These are phyloP conservation scores for Agrilus cyanescens DNA, from an alignment of 2,888 invertebrate species.

Conservation along the genomic window DNA sequence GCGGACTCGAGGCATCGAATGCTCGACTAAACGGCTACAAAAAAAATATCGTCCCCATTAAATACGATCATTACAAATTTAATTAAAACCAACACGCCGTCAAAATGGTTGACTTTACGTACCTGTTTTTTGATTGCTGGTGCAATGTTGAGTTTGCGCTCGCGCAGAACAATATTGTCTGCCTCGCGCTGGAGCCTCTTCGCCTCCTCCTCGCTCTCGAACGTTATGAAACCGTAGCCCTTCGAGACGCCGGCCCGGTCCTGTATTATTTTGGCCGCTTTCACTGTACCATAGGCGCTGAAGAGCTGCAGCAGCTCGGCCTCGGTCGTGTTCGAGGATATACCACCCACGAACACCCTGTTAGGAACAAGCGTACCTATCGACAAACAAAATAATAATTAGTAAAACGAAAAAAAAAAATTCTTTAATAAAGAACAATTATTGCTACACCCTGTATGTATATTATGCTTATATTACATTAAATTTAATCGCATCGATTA, in stretches of 20 bases:
- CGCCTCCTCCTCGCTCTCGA: conserved; percentile 80
- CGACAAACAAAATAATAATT: too few species aligned
- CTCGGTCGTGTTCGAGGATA: conserved; percentile 86
- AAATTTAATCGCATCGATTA: too few species aligned
- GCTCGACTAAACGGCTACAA: conserved; percentile 38
- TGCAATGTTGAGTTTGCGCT: conserved; percentile 74
- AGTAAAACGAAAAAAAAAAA: too few species aligned
- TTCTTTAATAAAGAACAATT: too few species aligned
- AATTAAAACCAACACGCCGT: too few species aligned
- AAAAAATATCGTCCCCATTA: background rate
- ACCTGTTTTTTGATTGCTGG: conserved; percentile 75
- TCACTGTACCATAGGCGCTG: conserved; percentile 79
- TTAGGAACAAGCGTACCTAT: conserved; percentile 81
- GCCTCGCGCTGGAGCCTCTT: conserved; percentile 60
- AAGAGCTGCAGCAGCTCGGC: conserved; percentile 85
- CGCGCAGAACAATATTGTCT: conserved; percentile 65
- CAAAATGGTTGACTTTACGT: too few species aligned
- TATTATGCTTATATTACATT: too few species aligned
- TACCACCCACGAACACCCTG: conserved; percentile 92
- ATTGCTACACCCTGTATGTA: too few species aligned
- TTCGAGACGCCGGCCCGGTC: conserved; percentile 92
- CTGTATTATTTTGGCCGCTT: conserved; percentile 87
- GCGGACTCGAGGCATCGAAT: conserved; percentile 43
- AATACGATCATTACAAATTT: background rate
- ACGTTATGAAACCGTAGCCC: conserved; percentile 78